Conservation (phyloP, 2,797 vertebrate species). For the Falco rusticolus region DNA sequence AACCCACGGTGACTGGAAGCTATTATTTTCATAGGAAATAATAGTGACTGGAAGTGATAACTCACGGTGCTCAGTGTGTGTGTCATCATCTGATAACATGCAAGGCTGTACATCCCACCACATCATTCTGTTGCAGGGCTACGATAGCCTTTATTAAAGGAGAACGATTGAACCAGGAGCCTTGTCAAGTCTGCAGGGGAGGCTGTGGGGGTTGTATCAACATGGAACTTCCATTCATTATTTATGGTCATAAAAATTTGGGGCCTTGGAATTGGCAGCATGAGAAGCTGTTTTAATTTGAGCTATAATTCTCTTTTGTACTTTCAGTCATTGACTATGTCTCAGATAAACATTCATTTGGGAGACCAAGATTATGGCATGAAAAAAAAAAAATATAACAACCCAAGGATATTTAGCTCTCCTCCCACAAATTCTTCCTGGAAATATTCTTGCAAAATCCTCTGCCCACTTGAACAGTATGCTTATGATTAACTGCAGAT, state of each 20-base stretch:
- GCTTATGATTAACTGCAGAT: slow-evolving; percentile 81
- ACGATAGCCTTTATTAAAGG: neutral
- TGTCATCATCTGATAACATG: slow-evolving; percentile 73
- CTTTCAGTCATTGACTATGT: slow-evolving; percentile 32
- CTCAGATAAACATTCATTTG: slow-evolving; percentile 53
- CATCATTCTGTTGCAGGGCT: slow-evolving; percentile 6
- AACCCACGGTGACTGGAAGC: slow-evolving; percentile 69
- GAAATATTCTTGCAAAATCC: slow-evolving; percentile 68
- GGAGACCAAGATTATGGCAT: slow-evolving; percentile 54
- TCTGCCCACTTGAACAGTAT: slow-evolving; percentile 71
- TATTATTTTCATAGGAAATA: slow-evolving; percentile 70
- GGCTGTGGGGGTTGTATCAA: neutral
- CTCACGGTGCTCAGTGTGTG: slow-evolving; percentile 50
- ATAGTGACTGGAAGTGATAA: slow-evolving; percentile 73
- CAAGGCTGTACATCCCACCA: slow-evolving; percentile 53
- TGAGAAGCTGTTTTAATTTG: slow-evolving; percentile 61
- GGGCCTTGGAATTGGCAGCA: slow-evolving; percentile 6
- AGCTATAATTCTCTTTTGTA: slow-evolving; percentile 44
- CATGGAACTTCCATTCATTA: slow-evolving; percentile 19
- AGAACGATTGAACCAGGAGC: slow-evolving; percentile 9
- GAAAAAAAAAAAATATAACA: neutral
- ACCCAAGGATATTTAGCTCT: slow-evolving; percentile 43
- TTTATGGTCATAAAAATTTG: slow-evolving; percentile 16
- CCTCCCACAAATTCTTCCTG: slow-evolving; percentile 70
- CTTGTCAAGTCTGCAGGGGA: neutral